Conservation (phyloP, 37 sponge, comb jelly and placozoan genomes). For the Crambe crambe region DNA sequence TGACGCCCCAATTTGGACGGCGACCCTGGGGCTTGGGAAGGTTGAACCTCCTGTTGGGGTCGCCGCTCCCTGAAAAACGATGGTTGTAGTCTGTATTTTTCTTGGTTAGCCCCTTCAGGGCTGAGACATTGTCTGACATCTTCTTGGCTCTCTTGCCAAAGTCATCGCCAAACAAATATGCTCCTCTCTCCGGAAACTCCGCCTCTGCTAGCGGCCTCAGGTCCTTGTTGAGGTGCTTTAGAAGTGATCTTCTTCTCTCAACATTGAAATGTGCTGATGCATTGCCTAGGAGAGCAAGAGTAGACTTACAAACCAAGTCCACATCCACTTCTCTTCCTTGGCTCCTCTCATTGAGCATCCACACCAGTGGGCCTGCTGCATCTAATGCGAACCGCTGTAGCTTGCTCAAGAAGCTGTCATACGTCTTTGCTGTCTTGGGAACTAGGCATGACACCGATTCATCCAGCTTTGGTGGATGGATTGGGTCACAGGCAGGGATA, state of each 20-base stretch:
- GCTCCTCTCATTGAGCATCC: background rate
- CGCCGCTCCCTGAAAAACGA: conserved; percentile 32
- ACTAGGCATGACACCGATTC: background rate
- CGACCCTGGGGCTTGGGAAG: conserved; percentile 34
- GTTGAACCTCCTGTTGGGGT: conserved; percentile 6
- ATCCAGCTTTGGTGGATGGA: conserved; percentile 28
- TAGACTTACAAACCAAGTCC: background rate
- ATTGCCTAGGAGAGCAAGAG: conserved; percentile 2
- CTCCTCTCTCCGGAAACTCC: conserved; percentile 19
- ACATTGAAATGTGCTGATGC: conserved; percentile 29
- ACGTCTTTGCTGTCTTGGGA: conserved; percentile 23
- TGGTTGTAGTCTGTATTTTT: background rate
- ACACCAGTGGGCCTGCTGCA: conserved; percentile 13
- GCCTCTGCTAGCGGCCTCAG: conserved; percentile 18
- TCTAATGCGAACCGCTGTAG: conserved; percentile 20
- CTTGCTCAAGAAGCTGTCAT: conserved; percentile 23
- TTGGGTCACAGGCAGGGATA: conserved; percentile 22
- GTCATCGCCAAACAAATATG: conserved; percentile 26
- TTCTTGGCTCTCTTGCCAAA: conserved; percentile 14
- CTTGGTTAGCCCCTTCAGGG: conserved; percentile 14
- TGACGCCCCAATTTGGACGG: conserved; percentile 24
- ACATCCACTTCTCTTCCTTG: background rate
- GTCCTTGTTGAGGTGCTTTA: conserved; percentile 26
- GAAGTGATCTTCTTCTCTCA: conserved; percentile 21
- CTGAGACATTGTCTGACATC: conserved; percentile 7